Evolutionary conservation across 2,113 vertebrate genomes (phyloP), one percentile per base, ranked within the genome.

Genomic region (Elachura formosa): DNA sequence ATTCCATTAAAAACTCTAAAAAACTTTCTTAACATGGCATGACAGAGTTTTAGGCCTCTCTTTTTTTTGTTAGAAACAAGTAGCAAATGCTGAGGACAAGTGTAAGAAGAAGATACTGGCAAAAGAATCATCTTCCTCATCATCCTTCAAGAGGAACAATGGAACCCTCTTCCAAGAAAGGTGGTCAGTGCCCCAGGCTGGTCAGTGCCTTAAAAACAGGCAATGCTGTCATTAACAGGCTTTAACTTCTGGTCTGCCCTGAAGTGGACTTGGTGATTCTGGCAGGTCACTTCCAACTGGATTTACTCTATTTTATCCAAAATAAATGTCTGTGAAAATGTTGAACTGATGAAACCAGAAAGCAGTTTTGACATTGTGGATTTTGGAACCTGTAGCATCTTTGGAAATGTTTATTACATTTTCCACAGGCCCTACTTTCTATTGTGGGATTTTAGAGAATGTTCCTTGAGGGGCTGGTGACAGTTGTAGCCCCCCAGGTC

Each of bases 1-100:
- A 43, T 85, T 80, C 72, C 74, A 61, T 82, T 93, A 94, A 79
- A 91, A 93, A 74, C 17, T 13, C 66, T 91, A 74, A 85, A 96
- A 90, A 67, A 34, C 38, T 22, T 87, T 79, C 81, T 84, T 92
- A 77, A 63, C 78, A 48, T 46, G 63, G 58, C 41, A 29, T 14
- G 28, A 34, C 67, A 41, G 87, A 71, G 40, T 69, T 90, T 92
- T 51, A 80, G 79, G 67, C 63, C 75, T 72, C 63, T 78, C 14
- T 52, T 84, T 95, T 91, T 66, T 89, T 56, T 56, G 68, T 69
- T 72, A 67, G 40, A 73, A 77, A 67, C 67, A 80, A 93, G 85
- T 86, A 85, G 75, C 28, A 87, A 87, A 80, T 77, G 71, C 59
- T 74, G 52, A 88, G 48, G 75, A 76, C 67, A 87, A 94, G 48